Conservation (phyloP, 1,140 invertebrate genomes). For the Whitmania pigra region DNA sequence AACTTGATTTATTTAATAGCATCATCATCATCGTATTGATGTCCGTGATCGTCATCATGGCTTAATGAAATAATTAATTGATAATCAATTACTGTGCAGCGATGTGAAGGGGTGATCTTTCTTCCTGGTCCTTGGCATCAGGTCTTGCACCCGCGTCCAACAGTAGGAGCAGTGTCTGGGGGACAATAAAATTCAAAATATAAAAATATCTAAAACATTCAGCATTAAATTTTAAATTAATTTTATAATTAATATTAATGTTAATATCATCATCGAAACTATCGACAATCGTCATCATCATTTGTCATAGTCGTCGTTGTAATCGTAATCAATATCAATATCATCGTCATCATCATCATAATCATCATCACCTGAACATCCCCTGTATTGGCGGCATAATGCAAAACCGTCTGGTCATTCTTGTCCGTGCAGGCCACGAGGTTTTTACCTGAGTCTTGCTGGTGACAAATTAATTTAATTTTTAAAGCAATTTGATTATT, state of each 20-base stretch:
- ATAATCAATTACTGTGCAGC: constrained; percentile 20
- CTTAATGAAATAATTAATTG: neutral
- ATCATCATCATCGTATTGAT: neutral
- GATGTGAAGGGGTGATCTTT: constrained; percentile 26
- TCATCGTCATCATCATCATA: neutral
- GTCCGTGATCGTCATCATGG: neutral
- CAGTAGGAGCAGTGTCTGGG: constrained; percentile 15
- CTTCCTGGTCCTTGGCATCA: constrained; percentile 25
- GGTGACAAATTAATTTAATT: neutral
- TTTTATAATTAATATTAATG: too few species aligned
- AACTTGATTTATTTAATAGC: neutral
- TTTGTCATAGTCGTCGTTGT: neutral
- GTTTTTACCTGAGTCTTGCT: neutral
- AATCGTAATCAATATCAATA: neutral
- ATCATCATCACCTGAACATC: constrained; percentile 20
- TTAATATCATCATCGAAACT: too few species aligned
- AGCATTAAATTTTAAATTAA: too few species aligned
- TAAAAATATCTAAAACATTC: too few species aligned
- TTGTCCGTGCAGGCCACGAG: constrained; percentile 22
- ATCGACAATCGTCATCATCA: neutral
- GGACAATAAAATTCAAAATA: too few species aligned
- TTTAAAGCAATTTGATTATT: too few species aligned
- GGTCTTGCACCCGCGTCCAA: constrained; percentile 17
- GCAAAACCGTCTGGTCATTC: constrained; percentile 26
- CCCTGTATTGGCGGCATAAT: constrained; percentile 26